Conservation (phyloP, 2,888 invertebrate species). For the Mythimna albipuncta region DNA sequence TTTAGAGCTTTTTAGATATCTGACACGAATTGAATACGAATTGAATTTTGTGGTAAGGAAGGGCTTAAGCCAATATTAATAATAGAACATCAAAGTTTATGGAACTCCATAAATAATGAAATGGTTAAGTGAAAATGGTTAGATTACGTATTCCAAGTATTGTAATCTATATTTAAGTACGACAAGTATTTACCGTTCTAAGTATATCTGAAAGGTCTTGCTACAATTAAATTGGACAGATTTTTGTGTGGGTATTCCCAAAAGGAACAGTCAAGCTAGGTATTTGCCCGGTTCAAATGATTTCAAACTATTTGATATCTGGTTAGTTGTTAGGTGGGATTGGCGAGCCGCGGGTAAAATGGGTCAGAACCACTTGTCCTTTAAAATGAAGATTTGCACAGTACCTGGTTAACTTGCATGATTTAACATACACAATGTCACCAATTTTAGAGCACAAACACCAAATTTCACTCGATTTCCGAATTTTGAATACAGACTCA, state of each 20-base stretch:
- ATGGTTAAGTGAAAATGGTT: neutral
- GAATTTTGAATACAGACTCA: too few relatives aligned
- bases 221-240: too few relatives aligned
- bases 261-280: neutral
- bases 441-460: too few relatives aligned
- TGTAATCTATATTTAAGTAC: neutral
- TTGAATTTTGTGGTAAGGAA: neutral
- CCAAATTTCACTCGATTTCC: too few relatives aligned
- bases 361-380: too few relatives aligned
- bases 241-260: neutral
- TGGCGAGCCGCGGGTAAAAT: too few relatives aligned
- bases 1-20: constrained; percentile 55
- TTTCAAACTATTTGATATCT: too few relatives aligned
- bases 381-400: too few relatives aligned
- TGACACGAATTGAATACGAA: constrained; percentile 18
- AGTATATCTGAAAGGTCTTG: neutral
- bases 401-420: too few relatives aligned
- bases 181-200: neutral
- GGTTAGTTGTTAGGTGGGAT: too few relatives aligned
- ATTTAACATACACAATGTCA: too few relatives aligned
- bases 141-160: neutral
- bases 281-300: neutral
- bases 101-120: neutral
- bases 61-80: neutral
- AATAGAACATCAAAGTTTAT: neutral